These are phyloP conservation scores for Neosilurus hyrtlii DNA, from an alignment of 2,797 vertebrate genomes.

Conservation along the genomic window DNA sequence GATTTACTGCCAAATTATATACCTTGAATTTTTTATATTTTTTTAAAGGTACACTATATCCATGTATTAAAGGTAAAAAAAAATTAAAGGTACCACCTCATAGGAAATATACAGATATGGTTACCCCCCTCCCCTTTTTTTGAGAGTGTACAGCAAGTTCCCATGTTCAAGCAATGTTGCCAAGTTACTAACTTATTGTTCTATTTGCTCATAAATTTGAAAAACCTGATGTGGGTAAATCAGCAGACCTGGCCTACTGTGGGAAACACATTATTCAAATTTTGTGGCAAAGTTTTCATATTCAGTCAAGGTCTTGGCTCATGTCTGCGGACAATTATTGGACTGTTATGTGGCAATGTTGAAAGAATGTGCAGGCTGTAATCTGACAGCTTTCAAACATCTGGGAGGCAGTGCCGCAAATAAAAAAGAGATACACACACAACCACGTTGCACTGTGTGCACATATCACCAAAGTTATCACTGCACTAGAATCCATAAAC, in stretches of 20 bases:
- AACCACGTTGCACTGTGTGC: constrained; percentile 46
- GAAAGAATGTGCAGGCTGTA: constrained; percentile 19
- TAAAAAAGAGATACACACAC: constrained; percentile 25
- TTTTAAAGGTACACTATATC: background rate
- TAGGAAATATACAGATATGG: no score
- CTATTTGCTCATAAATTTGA: background rate
- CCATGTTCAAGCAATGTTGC: background rate
- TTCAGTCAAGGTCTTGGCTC: background rate
- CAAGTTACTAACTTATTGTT: background rate
- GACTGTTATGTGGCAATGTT: constrained; percentile 29
- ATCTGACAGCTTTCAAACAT: constrained; percentile 49
- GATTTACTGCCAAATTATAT: background rate
- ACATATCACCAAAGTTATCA: constrained; percentile 33
- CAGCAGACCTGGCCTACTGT: background rate
- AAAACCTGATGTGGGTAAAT: background rate
- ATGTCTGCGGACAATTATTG: constrained; percentile 14
- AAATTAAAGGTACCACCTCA: background rate
- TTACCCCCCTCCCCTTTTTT: no score
- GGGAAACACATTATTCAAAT: background rate
- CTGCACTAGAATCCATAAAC: background rate
- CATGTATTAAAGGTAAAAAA: background rate
- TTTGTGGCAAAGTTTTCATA: background rate
- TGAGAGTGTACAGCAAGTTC: background rate
- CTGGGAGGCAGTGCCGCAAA: constrained; percentile 34
- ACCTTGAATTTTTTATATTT: background rate